These are phyloP conservation scores for Nematopogon swammerdamellus DNA, from an alignment of 2,888 invertebrate genomes.

Conservation along the genomic window DNA sequence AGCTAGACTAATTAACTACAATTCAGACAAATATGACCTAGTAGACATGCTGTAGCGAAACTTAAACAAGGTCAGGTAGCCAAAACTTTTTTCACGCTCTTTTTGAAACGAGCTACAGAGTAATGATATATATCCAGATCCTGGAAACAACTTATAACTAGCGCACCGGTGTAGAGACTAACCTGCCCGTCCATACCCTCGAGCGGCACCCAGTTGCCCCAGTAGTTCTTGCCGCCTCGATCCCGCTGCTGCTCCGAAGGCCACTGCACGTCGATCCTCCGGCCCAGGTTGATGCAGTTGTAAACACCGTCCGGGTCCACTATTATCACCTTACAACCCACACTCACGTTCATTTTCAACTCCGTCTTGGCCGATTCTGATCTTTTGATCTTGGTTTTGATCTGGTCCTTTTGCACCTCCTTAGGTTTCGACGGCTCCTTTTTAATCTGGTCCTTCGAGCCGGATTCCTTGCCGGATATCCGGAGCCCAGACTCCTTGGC, in stretches of 20 bases:
- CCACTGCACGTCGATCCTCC: conserved; percentile 94
- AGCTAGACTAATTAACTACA: too few relatives aligned
- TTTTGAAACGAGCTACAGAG: too few relatives aligned
- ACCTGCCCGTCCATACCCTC: conserved; percentile 91
- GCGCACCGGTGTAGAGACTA: too few relatives aligned
- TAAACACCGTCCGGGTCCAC: conserved; percentile 64
- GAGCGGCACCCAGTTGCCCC: conserved; percentile 86
- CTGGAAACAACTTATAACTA: too few relatives aligned
- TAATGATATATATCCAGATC: too few relatives aligned
- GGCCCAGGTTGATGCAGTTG: conserved; percentile 86
- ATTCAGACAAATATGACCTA: too few relatives aligned
- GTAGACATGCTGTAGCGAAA: too few relatives aligned
- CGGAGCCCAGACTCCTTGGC: conserved; percentile 23
- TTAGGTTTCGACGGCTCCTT: not conserved
- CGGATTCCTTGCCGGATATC: conserved; percentile 9
- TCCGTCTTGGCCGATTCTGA: conserved; percentile 42
- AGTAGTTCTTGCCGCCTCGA: conserved; percentile 82
- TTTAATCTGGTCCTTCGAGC: conserved; percentile 3
- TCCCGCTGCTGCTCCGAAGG: conserved; percentile 86
- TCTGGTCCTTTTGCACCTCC: not conserved
- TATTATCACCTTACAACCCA: conserved; percentile 45
- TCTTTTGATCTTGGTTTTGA: conserved; percentile 24
- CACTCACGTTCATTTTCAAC: conserved; percentile 35
- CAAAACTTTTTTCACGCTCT: too few relatives aligned
- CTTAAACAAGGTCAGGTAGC: too few relatives aligned